phyloP scores from a whole-genome alignment of 2,888 invertebrate species.

The Orthonychiurus folsomi region DNA sequence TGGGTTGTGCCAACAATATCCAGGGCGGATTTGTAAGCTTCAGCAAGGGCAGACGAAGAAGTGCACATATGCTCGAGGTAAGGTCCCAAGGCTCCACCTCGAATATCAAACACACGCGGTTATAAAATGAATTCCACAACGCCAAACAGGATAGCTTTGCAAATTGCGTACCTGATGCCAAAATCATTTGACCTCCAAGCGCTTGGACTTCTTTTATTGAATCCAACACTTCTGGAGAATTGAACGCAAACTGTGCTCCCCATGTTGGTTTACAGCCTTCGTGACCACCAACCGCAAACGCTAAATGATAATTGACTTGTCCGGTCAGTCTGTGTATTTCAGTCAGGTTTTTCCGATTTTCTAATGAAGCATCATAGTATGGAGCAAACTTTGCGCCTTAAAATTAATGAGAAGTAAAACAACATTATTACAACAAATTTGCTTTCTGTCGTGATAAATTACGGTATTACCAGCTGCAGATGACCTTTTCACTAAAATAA shows the following conservation, averaged over 20 bases:
- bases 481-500: no score
- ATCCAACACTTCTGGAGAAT: slow-evolving; percentile 22
- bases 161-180: slow-evolving; percentile 31
- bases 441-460: no score
- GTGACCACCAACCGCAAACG: slow-evolving; percentile 32
- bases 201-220: slow-evolving; percentile 28
- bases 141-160: no score
- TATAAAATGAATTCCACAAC: no score
- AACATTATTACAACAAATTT: no score
- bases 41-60: slow-evolving; percentile 18
- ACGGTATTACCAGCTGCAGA: no score
- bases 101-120: no score
- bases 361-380: slow-evolving; percentile 28
- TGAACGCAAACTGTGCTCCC: slow-evolving; percentile 27
- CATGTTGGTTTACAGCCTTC: slow-evolving; percentile 33
- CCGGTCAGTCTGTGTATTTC: slow-evolving; percentile 27
- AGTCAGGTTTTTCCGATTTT: slow-evolving; percentile 22
- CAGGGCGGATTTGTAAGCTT: slow-evolving; percentile 32
- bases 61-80: slow-evolving; percentile 29
- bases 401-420: no score
- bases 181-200: slow-evolving; percentile 35
- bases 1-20: slow-evolving; percentile 35
- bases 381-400: slow-evolving; percentile 29
- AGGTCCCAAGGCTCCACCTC: slow-evolving; percentile 25
- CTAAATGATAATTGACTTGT: slow-evolving; percentile 32